Conservation (phyloP, 2,797 vertebrate genomes). For the Cyprinella venusta region DNA sequence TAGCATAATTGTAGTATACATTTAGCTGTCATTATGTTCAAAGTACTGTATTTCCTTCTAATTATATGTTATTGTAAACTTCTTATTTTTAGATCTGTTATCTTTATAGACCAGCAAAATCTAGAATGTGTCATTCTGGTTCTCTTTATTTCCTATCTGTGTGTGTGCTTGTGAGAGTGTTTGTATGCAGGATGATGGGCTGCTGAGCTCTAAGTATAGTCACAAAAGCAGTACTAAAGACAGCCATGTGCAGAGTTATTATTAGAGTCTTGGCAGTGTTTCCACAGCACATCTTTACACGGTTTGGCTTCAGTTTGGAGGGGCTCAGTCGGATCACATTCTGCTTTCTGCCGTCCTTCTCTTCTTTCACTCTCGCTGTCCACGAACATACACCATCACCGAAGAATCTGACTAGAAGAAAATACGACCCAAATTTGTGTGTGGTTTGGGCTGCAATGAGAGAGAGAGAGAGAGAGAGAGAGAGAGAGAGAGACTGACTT, state of each 20-base stretch:
- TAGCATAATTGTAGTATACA: not conserved
- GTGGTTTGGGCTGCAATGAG: slow-evolving; percentile 44
- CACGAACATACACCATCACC: slow-evolving; percentile 59
- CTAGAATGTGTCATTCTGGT: not conserved
- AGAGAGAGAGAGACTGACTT: slow-evolving; percentile 30
- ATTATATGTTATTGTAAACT: not conserved
- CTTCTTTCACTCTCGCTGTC: slow-evolving; percentile 45
- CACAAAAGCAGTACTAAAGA: slow-evolving; percentile 73
- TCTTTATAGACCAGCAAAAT: not conserved
- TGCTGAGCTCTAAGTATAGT: slow-evolving; percentile 73
- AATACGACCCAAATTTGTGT: slow-evolving; percentile 56
- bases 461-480: too few species aligned
- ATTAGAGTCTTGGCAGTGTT: slow-evolving; percentile 74
- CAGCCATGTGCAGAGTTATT: slow-evolving; percentile 77
- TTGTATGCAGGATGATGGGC: slow-evolving; percentile 23
- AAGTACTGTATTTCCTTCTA: slow-evolving; percentile 4
- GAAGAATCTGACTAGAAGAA: slow-evolving; percentile 60
- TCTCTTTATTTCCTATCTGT: not conserved
- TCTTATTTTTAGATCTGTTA: not conserved
- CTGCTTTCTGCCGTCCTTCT: slow-evolving; percentile 47
- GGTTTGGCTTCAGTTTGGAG: slow-evolving; percentile 58
- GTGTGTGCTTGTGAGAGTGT: not conserved
- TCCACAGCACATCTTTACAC: slow-evolving; percentile 64
- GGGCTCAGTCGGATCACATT: slow-evolving; percentile 66
- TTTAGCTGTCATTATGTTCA: not conserved